Base-by-base conservation (phyloP, 37 sponge, comb jelly and placozoan genomes). In the Bolinopsis microptera region DNA sequence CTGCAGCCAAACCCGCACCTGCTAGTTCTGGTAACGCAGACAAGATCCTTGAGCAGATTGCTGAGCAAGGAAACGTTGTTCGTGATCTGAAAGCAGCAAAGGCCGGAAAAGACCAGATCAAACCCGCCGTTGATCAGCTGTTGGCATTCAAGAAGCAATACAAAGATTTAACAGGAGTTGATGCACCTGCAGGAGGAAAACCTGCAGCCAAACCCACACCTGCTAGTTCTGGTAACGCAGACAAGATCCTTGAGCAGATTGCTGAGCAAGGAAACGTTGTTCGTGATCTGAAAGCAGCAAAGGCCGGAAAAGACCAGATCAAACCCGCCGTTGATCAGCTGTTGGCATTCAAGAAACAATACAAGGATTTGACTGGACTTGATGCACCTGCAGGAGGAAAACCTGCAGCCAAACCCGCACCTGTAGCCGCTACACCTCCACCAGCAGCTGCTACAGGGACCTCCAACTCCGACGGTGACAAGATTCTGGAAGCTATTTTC, bases 301-400 rank as follows among this genome's bases (percentile, higher is more conserved):
- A 94, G 32, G 96, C 95, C 18, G 95, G 93, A 69, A 98, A 98
- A 95, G 75, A 41, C 31, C 93, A 38, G 26, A 48, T 96, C n/a
- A 96, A 96, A 92, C 74, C 39, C 70, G 97, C 95, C 36, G 98
- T 98, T 41, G 92, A 94, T 38, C 26, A 39, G 36, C 69, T 98
- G 32, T 83, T 98, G 30, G 90, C 41, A 0, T 93, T 98, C 32
- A 98, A 98, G 82, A 48, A 74, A 41, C 83, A 94, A 92, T 95
- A 95, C 93, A 95, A 95, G 76, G 94, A 94, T 0, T 93, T 96
- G 0, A 96, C 97, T 36, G 98, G 98, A 69, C 39, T 38, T 75
- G 93, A 37, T 26, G 69, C 93, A 9, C 69, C 75, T 69, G n/a
- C 94, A 75, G 82, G 88, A 93, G 94, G 94, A 86, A 39, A 93